Base-by-base conservation (phyloP, 2,113 vertebrate species). In the Nymphicus hollandicus region DNA sequence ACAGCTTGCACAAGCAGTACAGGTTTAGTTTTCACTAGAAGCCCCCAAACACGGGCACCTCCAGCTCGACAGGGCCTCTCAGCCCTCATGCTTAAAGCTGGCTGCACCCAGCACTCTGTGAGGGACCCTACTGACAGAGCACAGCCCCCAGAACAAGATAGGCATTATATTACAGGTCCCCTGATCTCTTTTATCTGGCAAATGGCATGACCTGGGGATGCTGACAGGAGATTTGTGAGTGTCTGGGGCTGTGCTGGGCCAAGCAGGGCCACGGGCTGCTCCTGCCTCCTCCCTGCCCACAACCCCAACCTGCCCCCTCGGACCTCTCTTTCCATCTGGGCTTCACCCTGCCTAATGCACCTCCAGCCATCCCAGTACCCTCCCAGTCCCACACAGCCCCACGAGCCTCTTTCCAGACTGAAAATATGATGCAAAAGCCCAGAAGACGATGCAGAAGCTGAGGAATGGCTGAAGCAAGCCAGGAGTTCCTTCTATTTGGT, bases 401-500 rank as follows among this genome's bases (percentile, higher is more conserved):
- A 31, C 0, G 0, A 47, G 44, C 7, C 50, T 49, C 41, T 23
- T 43, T 39, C 50, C 52, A 82, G 52, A 10, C 68, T 58, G 72
- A 28, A 50, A 60, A 27, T 1, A 28, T 1, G 8, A 2, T 27
- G 49, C 81, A 87, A 60, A 80, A 78, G 47, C 19, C 53, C 92
- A 90, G 46, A 64, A 50, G 63, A 79, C 24, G n/a, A 85, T 55
- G 60, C 46, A 90, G 88, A 56, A 91, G 70, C 58, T 35, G 37
- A 91, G 77, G 74, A 96, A 82, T 17, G 70, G 81, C 61, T 47
- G 27, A 46, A 88, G 66, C 1, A 28, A 66, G 86, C 61, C 80
- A 89, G 61, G n/a, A 96, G 63, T 31, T 91, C 56, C 31, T 87
- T 83, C 77, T 47, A 72, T 89, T 56, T 58, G 41, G 69, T 93